These are phyloP conservation scores for Cephonodes hylas DNA, from an alignment of 2,888 invertebrate species.

Conservation along the genomic window DNA sequence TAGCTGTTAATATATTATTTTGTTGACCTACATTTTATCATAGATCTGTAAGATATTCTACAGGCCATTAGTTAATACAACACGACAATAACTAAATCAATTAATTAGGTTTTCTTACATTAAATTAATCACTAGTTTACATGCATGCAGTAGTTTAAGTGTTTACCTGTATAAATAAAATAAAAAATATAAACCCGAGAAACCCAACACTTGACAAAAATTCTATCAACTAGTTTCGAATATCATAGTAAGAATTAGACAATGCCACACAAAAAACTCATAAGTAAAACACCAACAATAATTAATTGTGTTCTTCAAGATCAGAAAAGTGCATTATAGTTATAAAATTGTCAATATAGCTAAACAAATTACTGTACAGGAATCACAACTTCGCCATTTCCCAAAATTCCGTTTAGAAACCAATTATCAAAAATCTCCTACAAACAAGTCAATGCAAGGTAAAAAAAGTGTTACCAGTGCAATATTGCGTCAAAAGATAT, in stretches of 20 bases:
- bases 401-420: constrained; percentile 38
- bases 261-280: constrained; percentile 37
- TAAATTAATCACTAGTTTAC: neutral
- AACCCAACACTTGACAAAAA: constrained; percentile 49
- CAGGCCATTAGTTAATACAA: neutral
- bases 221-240: constrained; percentile 50
- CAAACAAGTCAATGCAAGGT: neutral
- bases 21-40: constrained; percentile 35
- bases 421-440: neutral
- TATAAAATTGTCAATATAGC: constrained; percentile 45
- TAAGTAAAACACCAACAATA: constrained; percentile 29
- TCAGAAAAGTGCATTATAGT: constrained; percentile 50
- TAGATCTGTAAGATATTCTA: constrained; percentile 2
- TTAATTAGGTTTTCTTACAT: neutral
- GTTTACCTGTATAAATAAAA: constrained; percentile 44
- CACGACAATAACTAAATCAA: neutral
- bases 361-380: constrained; percentile 60
- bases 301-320: constrained; percentile 36
- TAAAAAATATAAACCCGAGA: constrained; percentile 39
- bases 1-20: constrained; percentile 21
- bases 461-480: neutral
- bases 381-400: constrained; percentile 76
- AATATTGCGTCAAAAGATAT: too few relatives aligned
- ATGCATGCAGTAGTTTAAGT: neutral
- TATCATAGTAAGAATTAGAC: constrained; percentile 40